These are phyloP conservation scores for Turritopsis rubra DNA, from an alignment of 30 jellyfish, hydroid and myxozoan species.

Conservation along the genomic window DNA sequence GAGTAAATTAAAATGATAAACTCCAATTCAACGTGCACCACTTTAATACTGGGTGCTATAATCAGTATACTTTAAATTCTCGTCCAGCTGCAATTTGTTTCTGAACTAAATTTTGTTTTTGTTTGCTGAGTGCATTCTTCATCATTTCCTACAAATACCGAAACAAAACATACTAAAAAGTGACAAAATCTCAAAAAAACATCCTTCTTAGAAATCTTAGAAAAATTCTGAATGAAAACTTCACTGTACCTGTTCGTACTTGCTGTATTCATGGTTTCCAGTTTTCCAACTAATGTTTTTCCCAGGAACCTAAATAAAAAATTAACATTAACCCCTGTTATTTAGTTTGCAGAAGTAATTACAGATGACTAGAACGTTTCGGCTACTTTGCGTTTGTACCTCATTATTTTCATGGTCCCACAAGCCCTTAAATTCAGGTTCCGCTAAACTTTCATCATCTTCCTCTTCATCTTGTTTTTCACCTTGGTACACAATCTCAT, in stretches of 20 bases:
- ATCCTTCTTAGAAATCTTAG: background rate
- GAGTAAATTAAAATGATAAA: background rate
- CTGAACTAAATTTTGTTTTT: slow-evolving; percentile 55
- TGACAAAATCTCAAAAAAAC: background rate
- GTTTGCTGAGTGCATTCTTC: slow-evolving; percentile 56
- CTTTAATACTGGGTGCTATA: background rate
- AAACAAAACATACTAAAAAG: background rate
- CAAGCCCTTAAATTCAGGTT: slow-evolving; percentile 87
- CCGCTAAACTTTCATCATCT: slow-evolving; percentile 73
- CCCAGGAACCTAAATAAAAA: slow-evolving; percentile 18
- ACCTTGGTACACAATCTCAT: slow-evolving; percentile 1
- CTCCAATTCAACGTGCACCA: background rate
- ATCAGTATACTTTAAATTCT: slow-evolving; percentile 23
- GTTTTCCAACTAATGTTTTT: slow-evolving; percentile 44
- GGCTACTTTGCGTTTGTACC: too few species aligned
- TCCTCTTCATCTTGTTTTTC: slow-evolving; percentile 21
- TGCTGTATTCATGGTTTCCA: slow-evolving; percentile 44
- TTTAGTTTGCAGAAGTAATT: too few species aligned
- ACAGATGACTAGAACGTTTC: too few species aligned
- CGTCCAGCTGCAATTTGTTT: slow-evolving; percentile 83
- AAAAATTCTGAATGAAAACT: background rate
- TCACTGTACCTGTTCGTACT: slow-evolving; percentile 59
- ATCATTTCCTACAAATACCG: slow-evolving; percentile 55
- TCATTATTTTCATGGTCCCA: slow-evolving; percentile 65
- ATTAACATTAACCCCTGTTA: too few species aligned